Evolutionary conservation across 1,140 invertebrate genomes (phyloP), one percentile per base, ranked within the genome.

Genomic region (Ceratosolen solmsi): DNA sequence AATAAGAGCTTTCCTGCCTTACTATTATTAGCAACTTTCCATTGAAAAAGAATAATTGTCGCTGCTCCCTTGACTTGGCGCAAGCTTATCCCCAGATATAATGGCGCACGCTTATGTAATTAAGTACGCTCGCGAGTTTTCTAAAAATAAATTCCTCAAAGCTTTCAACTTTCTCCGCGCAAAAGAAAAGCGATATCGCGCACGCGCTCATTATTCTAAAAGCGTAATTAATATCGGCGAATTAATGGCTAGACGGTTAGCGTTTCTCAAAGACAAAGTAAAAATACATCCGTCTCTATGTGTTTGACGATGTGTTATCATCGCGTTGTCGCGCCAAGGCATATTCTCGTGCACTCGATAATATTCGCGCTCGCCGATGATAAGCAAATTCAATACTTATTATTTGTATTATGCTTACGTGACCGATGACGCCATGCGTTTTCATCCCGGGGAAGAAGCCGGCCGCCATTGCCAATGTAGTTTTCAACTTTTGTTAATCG

Each of bases 311-410:
- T 7, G 41, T 13, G 41, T 13, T 13, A 46, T 46, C 41, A 7
- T 46, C 8, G 3, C 30, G 17, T 33, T 36, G 54, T 54, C 36
- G 36, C 36, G 33, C 54, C 30, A 36, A 65, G 30, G 25, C 9
- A 33, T 58, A 58, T n/a, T 68, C 65, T 58, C 33, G 56, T 20
- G 73, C 54, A 9, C 38, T 25, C 17, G 73, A 60, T 76, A 46
- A 33, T 46, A 25, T 49, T 38, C 2, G 2, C 38, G 36, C 1
- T 15, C 5, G 1, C 15, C 41, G 49, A 56, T 3, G 77, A 79
- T 79, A 79, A 70, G 77, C 51, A 79, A 70, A 71, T 71, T 70
- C 77, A 56, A 71, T 27, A 33, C 11, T n/a, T 41, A 27, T 56
- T 25, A 33, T 56, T 60, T 79, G 33, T 70, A 56, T 79, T 49